Base-by-base conservation (phyloP, 2,113 vertebrate species). In the Paracanthobrama guichenoti region DNA sequence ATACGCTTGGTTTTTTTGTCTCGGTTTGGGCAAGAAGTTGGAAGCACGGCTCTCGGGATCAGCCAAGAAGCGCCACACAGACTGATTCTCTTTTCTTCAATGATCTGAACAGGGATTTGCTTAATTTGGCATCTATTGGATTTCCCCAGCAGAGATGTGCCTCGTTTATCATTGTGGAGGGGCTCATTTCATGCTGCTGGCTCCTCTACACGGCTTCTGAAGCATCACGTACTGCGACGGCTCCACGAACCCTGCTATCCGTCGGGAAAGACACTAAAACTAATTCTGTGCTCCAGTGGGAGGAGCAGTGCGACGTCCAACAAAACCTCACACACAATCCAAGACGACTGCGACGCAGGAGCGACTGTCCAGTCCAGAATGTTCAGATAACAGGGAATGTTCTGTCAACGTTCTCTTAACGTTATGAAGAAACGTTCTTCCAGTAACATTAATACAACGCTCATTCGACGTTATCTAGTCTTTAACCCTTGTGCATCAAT, bases 21-120 rank as follows among this genome's bases (percentile, higher is more conserved):
- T 82, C 66, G 64, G 55, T 73, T 62, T 35, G 69, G 39, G 46
- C 74, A 66, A 84, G 57, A 31, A 48, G 44, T 62, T 16, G 22
- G 20, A 48, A 16, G 79, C 39, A 13, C 48, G 14, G 48, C 48
- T 46, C 22, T 62, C 20, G 35, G 14, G 14, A 64, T 39, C 42
- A 22, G 78, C 82, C 82, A 79, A 89, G 86, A 66, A 60, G 31
- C 31, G 53, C 82, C 71, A 86, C 53, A 86, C 86, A 88, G 64
- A 76, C 39, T 20, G 26, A 26, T 24, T 62, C 78, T 62, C 73
- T 60, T 75, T 86, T 81, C 39, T 69, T 75, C 64, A 74, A 14
- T 60, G 80, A 86, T 73, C 81, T 87, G 86, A 75, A 84, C 69
- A 78, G 67, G 69, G 81, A 87, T 88, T 82, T 86, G 87, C 28